phyloP scores from a whole-genome alignment of 2,797 vertebrate genomes.

The Cossypha niveicapilla region DNA sequence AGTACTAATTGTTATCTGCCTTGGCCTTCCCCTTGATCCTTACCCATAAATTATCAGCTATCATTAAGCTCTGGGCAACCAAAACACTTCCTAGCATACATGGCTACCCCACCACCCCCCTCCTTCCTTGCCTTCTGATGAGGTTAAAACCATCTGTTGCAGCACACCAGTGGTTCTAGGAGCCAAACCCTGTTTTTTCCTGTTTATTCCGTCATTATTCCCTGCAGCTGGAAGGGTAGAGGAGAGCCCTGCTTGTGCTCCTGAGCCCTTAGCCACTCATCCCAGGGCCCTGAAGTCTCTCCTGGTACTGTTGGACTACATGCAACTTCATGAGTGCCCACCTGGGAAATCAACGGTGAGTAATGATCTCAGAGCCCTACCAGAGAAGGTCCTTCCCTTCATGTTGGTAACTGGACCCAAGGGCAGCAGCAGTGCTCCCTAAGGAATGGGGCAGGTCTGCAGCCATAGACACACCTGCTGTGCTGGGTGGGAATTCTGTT shows the following conservation, averaged over 20 bases:
- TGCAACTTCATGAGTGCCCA: neutral
- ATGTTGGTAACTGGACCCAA: too few species aligned
- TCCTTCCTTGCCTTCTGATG: neutral
- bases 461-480: neutral
- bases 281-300: neutral
- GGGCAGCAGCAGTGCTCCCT: neutral
- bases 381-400: neutral
- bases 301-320: fast-evolving
- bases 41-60: neutral
- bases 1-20: neutral
- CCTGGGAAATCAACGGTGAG: neutral
- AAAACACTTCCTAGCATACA: neutral
- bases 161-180: neutral
- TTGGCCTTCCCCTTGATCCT: neutral
- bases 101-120: too few species aligned
- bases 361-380: neutral
- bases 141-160: neutral
- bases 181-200: neutral
- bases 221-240: neutral
- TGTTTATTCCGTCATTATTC: neutral
- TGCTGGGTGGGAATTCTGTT: neutral
- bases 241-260: neutral
- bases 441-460: neutral
- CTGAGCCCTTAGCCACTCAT: neutral
- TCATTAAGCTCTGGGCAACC: neutral